Percentiles rank a stretch among this genome's conserved stretches.
Conservation (phyloP, 2,113 vertebrate species). For the Myodes glareolus region DNA sequence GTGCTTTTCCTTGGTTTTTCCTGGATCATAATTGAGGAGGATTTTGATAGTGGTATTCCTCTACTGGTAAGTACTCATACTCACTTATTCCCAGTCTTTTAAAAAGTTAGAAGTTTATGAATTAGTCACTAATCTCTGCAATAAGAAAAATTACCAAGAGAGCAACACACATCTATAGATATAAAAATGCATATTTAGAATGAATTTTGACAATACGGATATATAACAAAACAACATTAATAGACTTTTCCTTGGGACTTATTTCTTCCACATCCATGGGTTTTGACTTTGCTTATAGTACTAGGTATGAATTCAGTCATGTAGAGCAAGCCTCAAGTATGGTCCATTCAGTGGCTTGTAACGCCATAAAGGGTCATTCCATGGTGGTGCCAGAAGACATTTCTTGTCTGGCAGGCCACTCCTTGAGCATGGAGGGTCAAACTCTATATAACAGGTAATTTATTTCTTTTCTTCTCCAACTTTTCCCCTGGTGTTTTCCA, state of each 20-base stretch:
- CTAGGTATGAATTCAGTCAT: background rate
- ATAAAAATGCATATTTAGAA: background rate
- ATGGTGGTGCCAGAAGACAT: background rate
- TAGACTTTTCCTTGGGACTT: background rate
- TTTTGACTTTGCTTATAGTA: background rate
- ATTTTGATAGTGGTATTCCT: background rate
- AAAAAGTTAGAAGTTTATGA: background rate
- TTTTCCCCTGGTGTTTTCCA: background rate
- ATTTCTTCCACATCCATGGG: background rate
- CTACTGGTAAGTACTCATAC: background rate
- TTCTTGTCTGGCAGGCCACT: background rate
- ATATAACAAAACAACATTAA: background rate
- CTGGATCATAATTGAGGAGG: background rate
- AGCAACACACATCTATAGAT: background rate
- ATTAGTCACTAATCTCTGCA: background rate
- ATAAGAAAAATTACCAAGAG: background rate
- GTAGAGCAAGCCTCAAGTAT: background rate
- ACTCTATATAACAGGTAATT: background rate
- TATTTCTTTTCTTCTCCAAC: background rate
- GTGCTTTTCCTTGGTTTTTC: background rate
- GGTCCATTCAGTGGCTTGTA: no score
- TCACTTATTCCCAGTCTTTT: background rate
- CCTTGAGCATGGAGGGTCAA: background rate
- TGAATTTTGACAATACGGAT: background rate
- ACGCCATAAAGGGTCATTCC: background rate